Conservation (phyloP, 2,888 invertebrate genomes). For the Leptura quadrifasciata region DNA sequence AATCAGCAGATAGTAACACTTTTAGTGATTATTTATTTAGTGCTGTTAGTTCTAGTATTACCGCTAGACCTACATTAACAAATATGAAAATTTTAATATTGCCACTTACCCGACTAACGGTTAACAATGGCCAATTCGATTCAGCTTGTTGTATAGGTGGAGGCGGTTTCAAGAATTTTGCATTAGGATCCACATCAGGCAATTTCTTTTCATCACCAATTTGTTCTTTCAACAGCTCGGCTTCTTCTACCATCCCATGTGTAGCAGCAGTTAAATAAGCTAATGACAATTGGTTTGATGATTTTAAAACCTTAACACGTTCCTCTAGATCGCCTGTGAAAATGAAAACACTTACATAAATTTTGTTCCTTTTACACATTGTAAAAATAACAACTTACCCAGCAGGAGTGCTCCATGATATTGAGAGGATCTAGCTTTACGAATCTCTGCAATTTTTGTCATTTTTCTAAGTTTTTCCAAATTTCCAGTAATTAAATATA, state of each 20-base stretch:
- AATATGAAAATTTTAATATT: background rate
- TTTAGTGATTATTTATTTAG: too few species aligned
- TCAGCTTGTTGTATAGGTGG: conserved; percentile 93
- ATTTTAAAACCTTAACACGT: conserved; percentile 88
- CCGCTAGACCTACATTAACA: too few species aligned
- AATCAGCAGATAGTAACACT: too few species aligned
- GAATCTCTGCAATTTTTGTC: conserved; percentile 99
- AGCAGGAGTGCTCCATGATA: conserved; percentile 95
- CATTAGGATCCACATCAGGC: conserved; percentile 85
- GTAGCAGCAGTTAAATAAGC: conserved; percentile 97
- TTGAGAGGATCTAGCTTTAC: conserved; percentile 97
- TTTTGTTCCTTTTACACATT: background rate
- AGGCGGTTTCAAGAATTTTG: conserved; percentile 89
- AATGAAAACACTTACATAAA: conserved; percentile 22
- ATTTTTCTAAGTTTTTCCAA: conserved; percentile 97
- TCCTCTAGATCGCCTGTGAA: conserved; percentile 89
- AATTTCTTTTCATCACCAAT: conserved; percentile 75
- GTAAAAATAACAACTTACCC: conserved; percentile 53
- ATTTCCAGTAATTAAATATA: conserved; percentile 98
- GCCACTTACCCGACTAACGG: conserved; percentile 84
- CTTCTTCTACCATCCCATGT: conserved; percentile 89
- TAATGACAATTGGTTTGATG: conserved; percentile 84
- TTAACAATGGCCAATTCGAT: conserved; percentile 97
- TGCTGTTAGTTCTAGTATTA: too few species aligned
- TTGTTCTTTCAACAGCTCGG: conserved; percentile 82